phyloP scores from a whole-genome alignment of 2,888 invertebrate genomes.

The Drosophila longiperda region DNA sequence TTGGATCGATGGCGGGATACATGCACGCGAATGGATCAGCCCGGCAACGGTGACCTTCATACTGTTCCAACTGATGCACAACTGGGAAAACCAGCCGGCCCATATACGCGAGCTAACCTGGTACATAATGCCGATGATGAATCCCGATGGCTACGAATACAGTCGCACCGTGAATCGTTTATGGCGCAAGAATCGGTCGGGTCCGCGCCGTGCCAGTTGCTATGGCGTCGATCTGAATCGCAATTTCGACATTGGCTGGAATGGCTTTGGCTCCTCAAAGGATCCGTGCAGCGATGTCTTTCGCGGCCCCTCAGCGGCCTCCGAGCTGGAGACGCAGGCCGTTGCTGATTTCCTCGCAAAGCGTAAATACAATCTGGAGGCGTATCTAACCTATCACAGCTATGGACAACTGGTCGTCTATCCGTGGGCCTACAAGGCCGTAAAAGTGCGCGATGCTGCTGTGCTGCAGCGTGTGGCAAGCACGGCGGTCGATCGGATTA shows the following conservation, averaged over 20 bases:
- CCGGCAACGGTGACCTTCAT: slow-evolving; percentile 92
- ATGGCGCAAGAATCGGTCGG: slow-evolving; percentile 92
- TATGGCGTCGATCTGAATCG: slow-evolving; percentile 93
- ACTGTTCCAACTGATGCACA: slow-evolving; percentile 89
- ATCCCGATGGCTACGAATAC: slow-evolving; percentile 95
- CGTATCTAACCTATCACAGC: slow-evolving; percentile 92
- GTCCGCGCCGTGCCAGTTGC: slow-evolving; percentile 85
- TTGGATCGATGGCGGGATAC: slow-evolving; percentile 92
- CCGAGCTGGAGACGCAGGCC: slow-evolving; percentile 93
- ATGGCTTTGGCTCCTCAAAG: slow-evolving; percentile 87
- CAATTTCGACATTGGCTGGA: slow-evolving; percentile 95
- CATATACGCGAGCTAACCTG: slow-evolving; percentile 92
- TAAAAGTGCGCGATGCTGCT: slow-evolving; percentile 74
- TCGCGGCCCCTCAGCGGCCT: slow-evolving; percentile 90
- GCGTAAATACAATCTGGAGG: slow-evolving; percentile 87
- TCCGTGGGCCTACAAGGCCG: slow-evolving; percentile 83
- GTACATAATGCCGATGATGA: slow-evolving; percentile 91
- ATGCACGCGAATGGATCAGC: slow-evolving; percentile 96
- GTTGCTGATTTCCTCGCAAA: slow-evolving; percentile 86
- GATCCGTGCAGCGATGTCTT: slow-evolving; percentile 92
- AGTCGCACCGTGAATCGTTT: slow-evolving; percentile 91
- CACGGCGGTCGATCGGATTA: slow-evolving; percentile 76
- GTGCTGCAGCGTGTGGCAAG: slow-evolving; percentile 77
- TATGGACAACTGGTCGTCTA: slow-evolving; percentile 86
- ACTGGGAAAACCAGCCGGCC: slow-evolving; percentile 87